Percentiles rank a stretch among this genome's conserved stretches.
phyloP scores from a whole-genome alignment of 2,797 vertebrate species.

The Paedocypris micromegethes region DNA sequence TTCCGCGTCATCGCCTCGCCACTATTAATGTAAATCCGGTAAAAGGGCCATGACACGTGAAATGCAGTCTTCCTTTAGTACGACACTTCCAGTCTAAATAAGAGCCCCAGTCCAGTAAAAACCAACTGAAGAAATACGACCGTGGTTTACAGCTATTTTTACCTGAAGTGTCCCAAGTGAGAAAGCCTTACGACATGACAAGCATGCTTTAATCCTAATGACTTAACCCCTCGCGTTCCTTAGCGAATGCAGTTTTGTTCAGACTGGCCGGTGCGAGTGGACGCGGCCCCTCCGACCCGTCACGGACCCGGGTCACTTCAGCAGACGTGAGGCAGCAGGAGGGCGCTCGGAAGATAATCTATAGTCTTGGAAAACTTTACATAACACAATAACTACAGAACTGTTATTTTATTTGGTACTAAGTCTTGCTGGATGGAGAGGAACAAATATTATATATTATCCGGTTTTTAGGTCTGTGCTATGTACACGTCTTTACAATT shows the following conservation, averaged over 20 bases:
- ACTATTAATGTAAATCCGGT: not conserved
- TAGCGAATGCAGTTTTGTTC: constrained; percentile 32
- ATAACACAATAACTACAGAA: constrained; percentile 78
- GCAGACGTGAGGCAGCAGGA: constrained; percentile 54
- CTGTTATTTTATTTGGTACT: constrained; percentile 91
- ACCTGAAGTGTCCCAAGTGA: constrained; percentile 51
- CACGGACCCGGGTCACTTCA: constrained; percentile 56
- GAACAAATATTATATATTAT: constrained; percentile 99
- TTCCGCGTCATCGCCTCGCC: constrained; percentile 22
- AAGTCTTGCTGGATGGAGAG: constrained; percentile 87
- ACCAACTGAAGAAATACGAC: constrained; percentile 31
- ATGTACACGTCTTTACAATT: constrained; percentile 99
- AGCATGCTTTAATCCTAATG: constrained; percentile 49
- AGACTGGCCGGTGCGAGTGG: constrained; percentile 48
- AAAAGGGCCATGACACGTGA: constrained; percentile 13
- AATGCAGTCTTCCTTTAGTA: constrained; percentile 17
- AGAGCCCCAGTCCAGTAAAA: constrained; percentile 34
- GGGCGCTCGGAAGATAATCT: constrained; percentile 58
- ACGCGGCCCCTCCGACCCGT: constrained; percentile 53
- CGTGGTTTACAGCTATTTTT: constrained; percentile 37
- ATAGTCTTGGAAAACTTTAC: constrained; percentile 75
- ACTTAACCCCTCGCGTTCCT: constrained; percentile 21
- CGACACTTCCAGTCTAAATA: constrained; percentile 7
- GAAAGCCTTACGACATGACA: constrained; percentile 41
- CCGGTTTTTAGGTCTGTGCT: constrained; percentile 95